Percentiles rank a stretch among this genome's conserved stretches.
These are phyloP conservation scores for Sylvilagus bachmani DNA, from an alignment of 2,113 vertebrate species.

Conservation along the genomic window DNA sequence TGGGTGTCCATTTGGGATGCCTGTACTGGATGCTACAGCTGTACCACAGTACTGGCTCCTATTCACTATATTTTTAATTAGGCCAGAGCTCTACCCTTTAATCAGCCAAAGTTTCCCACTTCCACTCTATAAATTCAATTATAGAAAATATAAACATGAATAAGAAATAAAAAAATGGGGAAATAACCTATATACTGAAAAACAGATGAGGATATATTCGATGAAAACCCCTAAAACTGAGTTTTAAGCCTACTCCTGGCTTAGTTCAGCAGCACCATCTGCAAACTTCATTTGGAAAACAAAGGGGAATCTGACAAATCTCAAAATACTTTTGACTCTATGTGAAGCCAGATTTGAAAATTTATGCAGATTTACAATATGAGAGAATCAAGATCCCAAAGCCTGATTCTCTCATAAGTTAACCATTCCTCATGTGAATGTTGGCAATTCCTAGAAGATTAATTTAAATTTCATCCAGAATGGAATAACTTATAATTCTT, in stretches of 20 bases:
- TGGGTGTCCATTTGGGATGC: no score
- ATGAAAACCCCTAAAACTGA: neutral
- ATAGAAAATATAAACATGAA: slow-evolving; percentile 20
- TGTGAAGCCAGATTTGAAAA: neutral
- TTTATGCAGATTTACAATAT: neutral
- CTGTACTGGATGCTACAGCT: no score
- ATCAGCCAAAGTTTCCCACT: neutral
- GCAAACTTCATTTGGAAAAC: slow-evolving; percentile 8
- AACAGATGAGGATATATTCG: neutral
- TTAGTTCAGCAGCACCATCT: neutral
- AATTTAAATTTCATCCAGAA: slow-evolving; percentile 42
- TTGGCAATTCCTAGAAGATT: slow-evolving; percentile 27
- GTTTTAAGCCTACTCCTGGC: neutral
- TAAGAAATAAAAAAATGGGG: neutral
- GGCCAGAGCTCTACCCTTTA: slow-evolving; percentile 7
- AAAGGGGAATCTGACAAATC: neutral
- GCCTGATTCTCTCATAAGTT: neutral
- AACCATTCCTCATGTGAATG: neutral
- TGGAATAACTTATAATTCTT: slow-evolving; percentile 53
- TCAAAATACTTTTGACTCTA: neutral
- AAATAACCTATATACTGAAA: neutral
- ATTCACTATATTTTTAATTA: slow-evolving; percentile 1
- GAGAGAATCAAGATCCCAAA: neutral
- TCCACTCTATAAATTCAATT: neutral
- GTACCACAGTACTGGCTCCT: no score